Base-by-base conservation (phyloP, 1,140 invertebrate genomes). In the Hypothenemus hampei region DNA sequence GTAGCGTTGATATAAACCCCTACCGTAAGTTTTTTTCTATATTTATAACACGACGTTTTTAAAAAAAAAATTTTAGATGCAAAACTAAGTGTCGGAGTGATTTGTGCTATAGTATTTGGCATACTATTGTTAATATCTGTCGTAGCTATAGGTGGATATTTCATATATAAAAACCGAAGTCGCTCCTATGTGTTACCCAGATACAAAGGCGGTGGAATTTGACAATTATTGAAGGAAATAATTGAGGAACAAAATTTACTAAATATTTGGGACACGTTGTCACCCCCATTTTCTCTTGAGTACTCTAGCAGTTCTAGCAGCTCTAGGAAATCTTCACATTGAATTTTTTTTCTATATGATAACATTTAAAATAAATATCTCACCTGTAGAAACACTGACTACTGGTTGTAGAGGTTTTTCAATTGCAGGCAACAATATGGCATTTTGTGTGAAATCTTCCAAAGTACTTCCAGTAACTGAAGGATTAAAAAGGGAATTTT, bases 31-130 rank as follows among this genome's bases (percentile, higher is more conserved):
- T 18, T 20, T 11, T 8, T 43, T n/a, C 7, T 31, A 46, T 6
- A 15, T 13, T 31, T 6, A 29, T 11, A 15, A 31, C 3, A 2
- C 18, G 20, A 29, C 7, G 26, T 10, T 31, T 29, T n/a, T n/a
- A n/a, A n/a, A n/a, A n/a, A 46, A 29, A 8, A 31, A 31, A 4
- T 4, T 16, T 18, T 31, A 15, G 26, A 66, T 66, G 53, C 40
- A 71, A 61, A 50, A 47, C 44, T 64, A 52, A 57, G 71, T 23
- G 23, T 61, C 68, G 75, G 73, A 41, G 70, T 75, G 60, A 75
- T 78, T 56, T 68, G 70, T 23, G 75, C 77, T 4, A 67, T 77
- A 39, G 65, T 72, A 24, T 43, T 78, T 7, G 74, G 73, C 16
- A 33, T 78, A 3, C 23, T 76, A 18, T 29, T 78, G 1, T 64